Percentiles rank a stretch among this genome's conserved stretches.
These are phyloP conservation scores for Aulostomus chinensis DNA, from an alignment of 2,797 vertebrate species.

Conservation along the genomic window DNA sequence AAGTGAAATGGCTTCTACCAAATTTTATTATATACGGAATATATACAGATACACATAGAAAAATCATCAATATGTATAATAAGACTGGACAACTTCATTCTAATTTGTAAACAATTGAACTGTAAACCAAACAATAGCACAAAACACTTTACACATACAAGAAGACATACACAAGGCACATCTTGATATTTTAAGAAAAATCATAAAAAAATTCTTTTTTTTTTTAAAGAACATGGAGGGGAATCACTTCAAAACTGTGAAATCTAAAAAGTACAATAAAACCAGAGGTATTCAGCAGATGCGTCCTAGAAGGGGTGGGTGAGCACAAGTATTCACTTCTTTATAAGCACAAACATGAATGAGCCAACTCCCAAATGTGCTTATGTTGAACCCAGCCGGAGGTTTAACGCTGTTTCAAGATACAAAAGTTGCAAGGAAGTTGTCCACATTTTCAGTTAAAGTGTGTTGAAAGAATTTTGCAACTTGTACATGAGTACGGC, in stretches of 20 bases:
- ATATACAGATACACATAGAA: slow-evolving; percentile 73
- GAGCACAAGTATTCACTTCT: slow-evolving; percentile 23
- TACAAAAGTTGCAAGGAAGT: slow-evolving; percentile 18
- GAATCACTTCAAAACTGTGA: slow-evolving; percentile 33
- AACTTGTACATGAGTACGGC: slow-evolving; percentile 11
- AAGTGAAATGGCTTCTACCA: too few species aligned
- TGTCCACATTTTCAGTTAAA: slow-evolving; percentile 11
- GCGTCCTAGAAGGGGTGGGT: slow-evolving; percentile 16
- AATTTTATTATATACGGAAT: slow-evolving; percentile 75
- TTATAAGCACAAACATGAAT: slow-evolving; percentile 31
- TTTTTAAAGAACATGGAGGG: slow-evolving; percentile 34
- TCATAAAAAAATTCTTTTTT: slow-evolving; percentile 57
- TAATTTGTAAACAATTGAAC: slow-evolving; percentile 72
- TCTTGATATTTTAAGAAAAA: slow-evolving; percentile 69
- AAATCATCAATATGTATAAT: slow-evolving; percentile 71
- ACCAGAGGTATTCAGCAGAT: slow-evolving; percentile 49
- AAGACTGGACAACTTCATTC: slow-evolving; percentile 58
- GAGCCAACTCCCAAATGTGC: slow-evolving; percentile 35
- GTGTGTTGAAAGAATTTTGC: slow-evolving; percentile 14
- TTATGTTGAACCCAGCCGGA: slow-evolving; percentile 13
- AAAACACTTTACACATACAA: slow-evolving; percentile 60
- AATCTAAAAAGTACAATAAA: slow-evolving; percentile 47
- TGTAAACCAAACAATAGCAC: slow-evolving; percentile 75
- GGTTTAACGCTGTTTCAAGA: slow-evolving; percentile 1
- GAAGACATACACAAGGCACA: slow-evolving; percentile 77